phyloP scores from a whole-genome alignment of 2,113 vertebrate genomes.

The Martes martes region DNA sequence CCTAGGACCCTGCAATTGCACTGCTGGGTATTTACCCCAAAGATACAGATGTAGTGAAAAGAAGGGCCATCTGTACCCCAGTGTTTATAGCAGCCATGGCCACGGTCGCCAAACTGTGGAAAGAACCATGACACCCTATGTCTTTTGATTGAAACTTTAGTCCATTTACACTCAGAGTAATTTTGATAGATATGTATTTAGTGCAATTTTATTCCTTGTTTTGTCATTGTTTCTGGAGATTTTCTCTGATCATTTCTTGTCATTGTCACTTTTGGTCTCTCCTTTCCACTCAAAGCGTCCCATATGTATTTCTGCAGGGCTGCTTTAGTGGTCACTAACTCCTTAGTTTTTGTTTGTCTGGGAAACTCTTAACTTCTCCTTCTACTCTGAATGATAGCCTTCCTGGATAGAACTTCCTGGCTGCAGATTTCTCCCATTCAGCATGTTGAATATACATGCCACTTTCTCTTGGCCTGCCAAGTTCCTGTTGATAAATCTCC shows the following conservation, averaged over 20 bases:
- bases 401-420: neutral
- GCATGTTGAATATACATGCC: neutral
- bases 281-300: neutral
- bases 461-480: neutral
- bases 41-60: no score
- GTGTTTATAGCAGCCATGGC: no score
- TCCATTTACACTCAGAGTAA: neutral
- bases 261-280: neutral
- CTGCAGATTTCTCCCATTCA: neutral
- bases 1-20: no score
- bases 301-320: neutral
- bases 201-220: neutral
- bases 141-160: neutral
- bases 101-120: no score
- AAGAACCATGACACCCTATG: neutral
- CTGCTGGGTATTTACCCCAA: no score
- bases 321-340: neutral
- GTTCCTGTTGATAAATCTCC: neutral
- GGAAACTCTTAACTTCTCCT: neutral
- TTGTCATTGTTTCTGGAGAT: neutral
- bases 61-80: no score
- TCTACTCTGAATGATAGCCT: neutral
- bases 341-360: neutral
- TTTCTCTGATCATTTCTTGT: neutral
- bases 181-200: neutral